phyloP scores from a whole-genome alignment of 2,113 vertebrate species.

The Arenaria interpres region DNA sequence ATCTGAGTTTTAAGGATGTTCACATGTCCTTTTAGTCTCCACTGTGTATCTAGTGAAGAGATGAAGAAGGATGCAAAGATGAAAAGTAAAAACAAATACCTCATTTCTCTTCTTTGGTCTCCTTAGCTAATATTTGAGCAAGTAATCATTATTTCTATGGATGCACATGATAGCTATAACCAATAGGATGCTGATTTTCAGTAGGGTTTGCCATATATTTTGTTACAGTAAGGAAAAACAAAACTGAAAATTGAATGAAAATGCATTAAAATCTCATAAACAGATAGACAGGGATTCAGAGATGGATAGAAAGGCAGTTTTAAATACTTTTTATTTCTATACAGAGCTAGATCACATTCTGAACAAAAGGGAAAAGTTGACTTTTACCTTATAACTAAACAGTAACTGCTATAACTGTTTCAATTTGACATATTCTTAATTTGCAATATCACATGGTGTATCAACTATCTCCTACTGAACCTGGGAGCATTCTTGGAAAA shows the following conservation, averaged over 20 bases:
- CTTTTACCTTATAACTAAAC: background rate
- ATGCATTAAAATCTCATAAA: background rate
- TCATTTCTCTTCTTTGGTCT: background rate
- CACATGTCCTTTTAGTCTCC: background rate
- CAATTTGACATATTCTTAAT: background rate
- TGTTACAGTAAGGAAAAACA: background rate
- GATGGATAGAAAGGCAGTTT: background rate
- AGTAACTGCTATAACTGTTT: background rate
- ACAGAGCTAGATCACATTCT: background rate
- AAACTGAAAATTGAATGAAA: background rate
- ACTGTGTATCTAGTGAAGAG: background rate
- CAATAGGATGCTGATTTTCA: background rate
- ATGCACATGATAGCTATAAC: background rate
- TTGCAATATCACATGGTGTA: background rate
- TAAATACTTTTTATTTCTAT: background rate
- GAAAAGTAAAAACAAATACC: background rate
- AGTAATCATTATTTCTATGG: background rate
- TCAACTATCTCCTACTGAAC: background rate
- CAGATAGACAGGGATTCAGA: background rate
- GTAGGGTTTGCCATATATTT: background rate
- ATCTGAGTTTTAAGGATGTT: background rate
- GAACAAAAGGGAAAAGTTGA: background rate
- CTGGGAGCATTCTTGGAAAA: background rate
- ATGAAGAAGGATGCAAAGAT: background rate
- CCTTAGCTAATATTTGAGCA: background rate